A percentile compares a stretch with the other conserved stretches of the same genome.
Conservation (phyloP, 2,888 invertebrate species). For the Lypha dubia region DNA sequence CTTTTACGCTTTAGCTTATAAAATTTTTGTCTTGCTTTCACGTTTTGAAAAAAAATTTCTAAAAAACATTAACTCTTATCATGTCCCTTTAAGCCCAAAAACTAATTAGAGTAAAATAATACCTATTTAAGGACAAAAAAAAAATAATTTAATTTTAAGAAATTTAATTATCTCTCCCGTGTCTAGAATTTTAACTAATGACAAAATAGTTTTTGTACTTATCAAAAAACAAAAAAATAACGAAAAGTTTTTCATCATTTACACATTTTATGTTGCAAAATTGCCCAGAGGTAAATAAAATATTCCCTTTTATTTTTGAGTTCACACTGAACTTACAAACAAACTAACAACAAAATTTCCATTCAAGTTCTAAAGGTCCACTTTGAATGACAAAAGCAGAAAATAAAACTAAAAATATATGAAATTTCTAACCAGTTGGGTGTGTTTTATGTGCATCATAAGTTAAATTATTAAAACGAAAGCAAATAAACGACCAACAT, state of each 20-base stretch:
- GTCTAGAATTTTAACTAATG: slow-evolving; percentile 64
- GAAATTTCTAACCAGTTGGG: slow-evolving; percentile 54
- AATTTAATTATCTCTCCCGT: slow-evolving; percentile 65
- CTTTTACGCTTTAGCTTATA: too few species aligned
- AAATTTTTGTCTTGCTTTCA: too few species aligned
- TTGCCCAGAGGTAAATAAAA: slow-evolving; percentile 59
- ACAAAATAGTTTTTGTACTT: slow-evolving; percentile 54
- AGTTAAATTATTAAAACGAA: slow-evolving; percentile 65
- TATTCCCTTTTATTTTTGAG: slow-evolving; percentile 35
- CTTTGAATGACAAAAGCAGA: slow-evolving; percentile 55
- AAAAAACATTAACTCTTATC: too few species aligned
- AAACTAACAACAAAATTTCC: slow-evolving; percentile 28
- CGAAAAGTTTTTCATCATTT: slow-evolving; percentile 51
- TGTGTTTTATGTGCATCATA: slow-evolving; percentile 59
- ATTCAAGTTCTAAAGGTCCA: slow-evolving; percentile 54
- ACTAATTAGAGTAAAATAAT: slow-evolving; percentile 7
- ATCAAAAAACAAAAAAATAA: too few species aligned
- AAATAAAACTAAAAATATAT: slow-evolving; percentile 47
- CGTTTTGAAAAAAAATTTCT: too few species aligned
- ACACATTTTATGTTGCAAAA: slow-evolving; percentile 33
- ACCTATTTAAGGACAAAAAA: slow-evolving; percentile 10
- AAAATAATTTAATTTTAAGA: slow-evolving; percentile 39
- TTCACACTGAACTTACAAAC: slow-evolving; percentile 38
- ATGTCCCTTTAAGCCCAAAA: neutral
- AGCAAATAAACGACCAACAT: slow-evolving; percentile 24